Conservation (phyloP, 2,797 vertebrate genomes). For the Semotilus atromaculatus region DNA sequence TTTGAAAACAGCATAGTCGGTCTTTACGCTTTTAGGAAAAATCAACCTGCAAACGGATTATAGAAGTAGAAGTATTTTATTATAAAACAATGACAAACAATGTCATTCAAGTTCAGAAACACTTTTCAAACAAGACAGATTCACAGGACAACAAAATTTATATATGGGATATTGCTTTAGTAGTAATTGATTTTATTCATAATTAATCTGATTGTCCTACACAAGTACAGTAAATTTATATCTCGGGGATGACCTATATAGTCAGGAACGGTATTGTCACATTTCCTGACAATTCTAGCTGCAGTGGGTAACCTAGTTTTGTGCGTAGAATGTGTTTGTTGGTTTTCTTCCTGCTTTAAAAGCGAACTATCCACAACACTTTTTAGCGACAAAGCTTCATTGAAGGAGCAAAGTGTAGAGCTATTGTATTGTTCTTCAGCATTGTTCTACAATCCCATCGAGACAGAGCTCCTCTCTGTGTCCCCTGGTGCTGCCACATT, state of each 20-base stretch:
- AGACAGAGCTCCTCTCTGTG: slow-evolving; percentile 25
- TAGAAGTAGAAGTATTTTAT: neutral
- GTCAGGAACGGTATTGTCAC: neutral
- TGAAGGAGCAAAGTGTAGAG: slow-evolving; percentile 28
- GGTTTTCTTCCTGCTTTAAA: neutral
- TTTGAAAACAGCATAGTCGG: neutral
- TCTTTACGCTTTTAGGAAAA: neutral
- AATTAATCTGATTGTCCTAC: neutral
- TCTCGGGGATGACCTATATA: slow-evolving; percentile 8
- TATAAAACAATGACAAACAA: neutral
- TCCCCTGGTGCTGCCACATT: slow-evolving; percentile 32
- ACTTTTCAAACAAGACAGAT: neutral
- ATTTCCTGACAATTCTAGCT: neutral
- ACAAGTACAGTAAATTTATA: neutral
- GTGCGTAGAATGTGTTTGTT: slow-evolving; percentile 3
- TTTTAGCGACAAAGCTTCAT: slow-evolving; percentile 39
- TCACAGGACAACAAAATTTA: neutral
- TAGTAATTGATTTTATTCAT: neutral
- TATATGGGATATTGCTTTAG: neutral
- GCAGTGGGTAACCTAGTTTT: slow-evolving; percentile 19
- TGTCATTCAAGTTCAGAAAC: neutral
- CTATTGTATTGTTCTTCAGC: slow-evolving; percentile 25
- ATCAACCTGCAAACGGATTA: neutral
- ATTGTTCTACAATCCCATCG: slow-evolving; percentile 28
- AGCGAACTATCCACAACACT: neutral